Evolutionary conservation across 2,797 vertebrate genomes (phyloP).

Genomic region (Menidia menidia): DNA sequence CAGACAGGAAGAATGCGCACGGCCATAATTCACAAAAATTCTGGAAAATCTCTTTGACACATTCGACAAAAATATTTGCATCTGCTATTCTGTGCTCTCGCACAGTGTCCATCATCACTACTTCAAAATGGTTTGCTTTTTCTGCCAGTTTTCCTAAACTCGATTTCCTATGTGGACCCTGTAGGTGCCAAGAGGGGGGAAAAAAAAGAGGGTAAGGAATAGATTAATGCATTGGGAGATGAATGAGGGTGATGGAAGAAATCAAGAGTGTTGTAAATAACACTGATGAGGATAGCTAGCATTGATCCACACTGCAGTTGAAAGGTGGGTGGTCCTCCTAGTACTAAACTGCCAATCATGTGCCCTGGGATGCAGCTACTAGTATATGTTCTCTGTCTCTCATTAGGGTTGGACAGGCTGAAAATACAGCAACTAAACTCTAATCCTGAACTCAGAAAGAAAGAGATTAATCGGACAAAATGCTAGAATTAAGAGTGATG

Average conservation of each 20-base stretch:
- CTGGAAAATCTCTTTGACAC: slow-evolving; percentile 38
- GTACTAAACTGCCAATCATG: slow-evolving; percentile 85
- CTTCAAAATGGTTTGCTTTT: slow-evolving; percentile 58
- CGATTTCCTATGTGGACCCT: slow-evolving; percentile 47
- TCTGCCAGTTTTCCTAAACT: slow-evolving; percentile 59
- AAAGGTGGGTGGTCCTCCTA: slow-evolving; percentile 84
- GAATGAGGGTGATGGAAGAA: slow-evolving; percentile 59
- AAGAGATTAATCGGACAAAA: slow-evolving; percentile 68
- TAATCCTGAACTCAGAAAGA: slow-evolving; percentile 55
- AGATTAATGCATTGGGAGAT: slow-evolving; percentile 60
- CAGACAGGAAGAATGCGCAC: slow-evolving; percentile 18
- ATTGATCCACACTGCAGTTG: slow-evolving; percentile 82
- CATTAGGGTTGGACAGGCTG: slow-evolving; percentile 77
- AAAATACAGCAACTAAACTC: slow-evolving; percentile 69
- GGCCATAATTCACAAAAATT: slow-evolving; percentile 23
- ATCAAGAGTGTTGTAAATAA: slow-evolving; percentile 80
- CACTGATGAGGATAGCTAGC: slow-evolving; percentile 79
- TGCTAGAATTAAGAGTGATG: slow-evolving; percentile 69
- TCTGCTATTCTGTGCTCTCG: slow-evolving; percentile 41
- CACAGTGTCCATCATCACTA: slow-evolving; percentile 49
- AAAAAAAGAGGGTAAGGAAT: slow-evolving; percentile 23
- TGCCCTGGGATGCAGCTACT: slow-evolving; percentile 77
- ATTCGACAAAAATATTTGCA: slow-evolving; percentile 54
- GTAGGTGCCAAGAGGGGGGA: slow-evolving; percentile 19
- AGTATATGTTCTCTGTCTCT: slow-evolving; percentile 81